phyloP scores from a whole-genome alignment of 1,140 invertebrate species.

The Drosophila sp. region DNA sequence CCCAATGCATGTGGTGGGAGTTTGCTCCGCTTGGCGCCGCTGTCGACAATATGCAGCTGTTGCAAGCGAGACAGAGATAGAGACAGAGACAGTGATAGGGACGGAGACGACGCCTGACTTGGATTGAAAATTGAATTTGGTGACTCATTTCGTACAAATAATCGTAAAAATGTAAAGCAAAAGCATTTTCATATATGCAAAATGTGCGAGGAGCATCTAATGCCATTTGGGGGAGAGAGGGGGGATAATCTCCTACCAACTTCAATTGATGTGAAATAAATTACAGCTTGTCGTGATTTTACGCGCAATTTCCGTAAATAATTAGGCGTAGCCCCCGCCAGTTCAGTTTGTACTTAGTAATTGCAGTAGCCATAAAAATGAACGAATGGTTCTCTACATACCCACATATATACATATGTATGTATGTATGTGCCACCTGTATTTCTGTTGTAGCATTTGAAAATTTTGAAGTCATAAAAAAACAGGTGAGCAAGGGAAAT shows the following conservation, averaged over 20 bases:
- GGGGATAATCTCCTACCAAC: constrained; percentile 6
- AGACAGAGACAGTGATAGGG: not conserved
- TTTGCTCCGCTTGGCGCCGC: constrained; percentile 34
- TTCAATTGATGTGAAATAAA: constrained; percentile 76
- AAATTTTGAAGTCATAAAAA: constrained; percentile 9
- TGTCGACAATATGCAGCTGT: constrained; percentile 50
- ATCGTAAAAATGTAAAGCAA: constrained; percentile 5
- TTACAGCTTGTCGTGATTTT: constrained; percentile 77
- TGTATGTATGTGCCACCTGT: not conserved
- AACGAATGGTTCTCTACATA: not conserved
- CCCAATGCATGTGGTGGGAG: constrained; percentile 8
- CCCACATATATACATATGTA: not conserved
- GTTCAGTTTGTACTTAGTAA: constrained; percentile 6
- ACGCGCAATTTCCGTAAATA: constrained; percentile 78
- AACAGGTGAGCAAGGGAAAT: not conserved
- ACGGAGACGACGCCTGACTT: constrained; percentile 1
- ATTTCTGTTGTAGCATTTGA: not conserved
- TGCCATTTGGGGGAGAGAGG: not conserved
- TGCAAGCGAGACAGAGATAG: not conserved
- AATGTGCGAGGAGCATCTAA: not conserved
- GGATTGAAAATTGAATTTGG: constrained; percentile 33
- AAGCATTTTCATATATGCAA: constrained; percentile 19
- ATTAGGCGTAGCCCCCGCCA: constrained; percentile 46
- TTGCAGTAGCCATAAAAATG: constrained; percentile 40
- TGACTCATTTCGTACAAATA: constrained; percentile 48